Conservation (phyloP, 2,797 vertebrate species). For the Gallinago stenura region DNA sequence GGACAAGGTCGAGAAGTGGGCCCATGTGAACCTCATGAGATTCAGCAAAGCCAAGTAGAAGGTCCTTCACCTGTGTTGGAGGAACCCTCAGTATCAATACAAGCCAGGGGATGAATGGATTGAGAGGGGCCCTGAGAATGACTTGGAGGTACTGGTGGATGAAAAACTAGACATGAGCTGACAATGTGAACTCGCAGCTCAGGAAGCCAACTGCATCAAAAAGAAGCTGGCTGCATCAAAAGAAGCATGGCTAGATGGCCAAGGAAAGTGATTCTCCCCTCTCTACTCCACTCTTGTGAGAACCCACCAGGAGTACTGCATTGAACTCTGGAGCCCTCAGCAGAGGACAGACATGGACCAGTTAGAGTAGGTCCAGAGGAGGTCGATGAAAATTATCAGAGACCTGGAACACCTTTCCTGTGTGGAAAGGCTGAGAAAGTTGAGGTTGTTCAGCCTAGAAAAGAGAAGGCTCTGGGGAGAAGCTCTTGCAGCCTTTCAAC, state of each 20-base stretch:
- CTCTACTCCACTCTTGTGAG: neutral
- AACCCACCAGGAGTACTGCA: neutral
- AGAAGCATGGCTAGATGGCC: neutral
- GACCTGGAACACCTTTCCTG: neutral
- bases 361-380: neutral
- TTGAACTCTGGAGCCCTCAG: neutral
- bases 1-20: neutral
- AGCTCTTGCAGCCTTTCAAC: neutral
- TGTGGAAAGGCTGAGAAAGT: neutral
- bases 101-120: neutral
- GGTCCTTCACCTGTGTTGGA: no score
- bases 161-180: neutral
- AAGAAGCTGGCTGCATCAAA: neutral
- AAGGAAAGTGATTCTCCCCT: neutral
- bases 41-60: neutral
- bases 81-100: neutral
- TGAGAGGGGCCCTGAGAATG: neutral
- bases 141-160: neutral
- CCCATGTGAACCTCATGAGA: neutral
- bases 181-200: neutral
- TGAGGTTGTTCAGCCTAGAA: neutral
- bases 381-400: neutral
- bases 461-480: neutral
- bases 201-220: neutral
- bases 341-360: neutral